Conservation (phyloP, 2,797 vertebrate species). For the Chelonia mydas region DNA sequence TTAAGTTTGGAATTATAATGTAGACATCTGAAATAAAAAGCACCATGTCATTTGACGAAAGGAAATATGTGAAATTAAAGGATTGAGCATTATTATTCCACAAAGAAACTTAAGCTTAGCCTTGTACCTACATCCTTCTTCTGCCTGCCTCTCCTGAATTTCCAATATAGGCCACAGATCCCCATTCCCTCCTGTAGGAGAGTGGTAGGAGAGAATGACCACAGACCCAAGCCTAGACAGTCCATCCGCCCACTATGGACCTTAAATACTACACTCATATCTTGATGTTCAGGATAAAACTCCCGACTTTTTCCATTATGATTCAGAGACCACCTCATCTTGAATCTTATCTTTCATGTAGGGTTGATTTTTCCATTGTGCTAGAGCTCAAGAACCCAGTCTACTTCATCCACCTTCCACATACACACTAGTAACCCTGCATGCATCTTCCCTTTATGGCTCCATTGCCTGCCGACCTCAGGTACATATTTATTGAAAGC, state of each 20-base stretch:
- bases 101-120: neutral
- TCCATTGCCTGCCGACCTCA: neutral
- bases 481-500: neutral
- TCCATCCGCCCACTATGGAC: neutral
- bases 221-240: rapidly evolving
- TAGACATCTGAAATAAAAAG: neutral
- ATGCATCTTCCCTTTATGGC: neutral
- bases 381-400: neutral
- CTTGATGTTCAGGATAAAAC: neutral
- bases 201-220: neutral
- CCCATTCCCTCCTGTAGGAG: neutral
- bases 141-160: neutral
- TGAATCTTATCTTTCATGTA: neutral
- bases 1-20: rapidly evolving
- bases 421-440: neutral
- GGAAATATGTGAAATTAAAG: rapidly evolving
- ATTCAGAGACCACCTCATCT: neutral
- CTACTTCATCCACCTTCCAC: neutral
- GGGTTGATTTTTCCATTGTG: neutral
- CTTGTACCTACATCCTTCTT: neutral
- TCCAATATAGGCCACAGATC: neutral
- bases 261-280: neutral
- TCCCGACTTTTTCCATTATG: neutral
- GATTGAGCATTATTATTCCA: neutral
- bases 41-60: neutral